These are phyloP conservation scores for Aviceda subcristata DNA, from an alignment of 2,113 vertebrate genomes.

Conservation along the genomic window DNA sequence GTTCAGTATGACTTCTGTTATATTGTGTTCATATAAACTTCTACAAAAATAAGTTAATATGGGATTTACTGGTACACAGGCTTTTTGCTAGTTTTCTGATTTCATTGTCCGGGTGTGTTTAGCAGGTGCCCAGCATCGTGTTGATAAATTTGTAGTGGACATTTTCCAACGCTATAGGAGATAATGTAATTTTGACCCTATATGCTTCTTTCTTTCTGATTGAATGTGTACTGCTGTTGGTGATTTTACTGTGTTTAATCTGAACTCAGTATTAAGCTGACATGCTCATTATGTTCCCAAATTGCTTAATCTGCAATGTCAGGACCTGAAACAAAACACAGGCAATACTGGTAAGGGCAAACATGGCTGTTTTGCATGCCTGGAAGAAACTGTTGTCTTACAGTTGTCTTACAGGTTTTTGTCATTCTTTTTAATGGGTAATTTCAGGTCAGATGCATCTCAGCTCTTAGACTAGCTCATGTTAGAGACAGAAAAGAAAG, in stretches of 20 bases:
- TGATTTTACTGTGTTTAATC: neutral
- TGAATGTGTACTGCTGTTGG: fast-evolving
- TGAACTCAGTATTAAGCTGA: neutral
- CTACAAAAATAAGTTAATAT: neutral
- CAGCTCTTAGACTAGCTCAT: neutral
- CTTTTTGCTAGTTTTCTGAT: neutral
- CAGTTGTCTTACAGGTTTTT: neutral
- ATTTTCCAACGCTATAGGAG: fast-evolving
- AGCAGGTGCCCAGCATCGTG: neutral
- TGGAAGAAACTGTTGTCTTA: neutral
- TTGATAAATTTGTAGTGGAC: neutral
- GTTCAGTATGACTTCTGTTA: neutral
- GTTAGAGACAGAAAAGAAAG: neutral
- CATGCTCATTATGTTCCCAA: neutral
- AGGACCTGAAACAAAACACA: neutral
- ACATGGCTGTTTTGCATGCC: neutral
- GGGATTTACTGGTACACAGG: neutral
- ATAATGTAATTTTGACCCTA: neutral
- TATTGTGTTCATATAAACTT: neutral
- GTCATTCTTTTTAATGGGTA: neutral
- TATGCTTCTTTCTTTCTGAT: neutral
- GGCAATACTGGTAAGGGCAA: neutral
- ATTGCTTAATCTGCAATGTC: neutral
- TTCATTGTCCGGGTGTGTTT: fast-evolving
- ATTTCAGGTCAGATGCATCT: neutral